Percentiles rank a stretch among this genome's conserved stretches.
Conservation (phyloP, 2,888 invertebrate genomes). For the Ochropacha duplaris region DNA sequence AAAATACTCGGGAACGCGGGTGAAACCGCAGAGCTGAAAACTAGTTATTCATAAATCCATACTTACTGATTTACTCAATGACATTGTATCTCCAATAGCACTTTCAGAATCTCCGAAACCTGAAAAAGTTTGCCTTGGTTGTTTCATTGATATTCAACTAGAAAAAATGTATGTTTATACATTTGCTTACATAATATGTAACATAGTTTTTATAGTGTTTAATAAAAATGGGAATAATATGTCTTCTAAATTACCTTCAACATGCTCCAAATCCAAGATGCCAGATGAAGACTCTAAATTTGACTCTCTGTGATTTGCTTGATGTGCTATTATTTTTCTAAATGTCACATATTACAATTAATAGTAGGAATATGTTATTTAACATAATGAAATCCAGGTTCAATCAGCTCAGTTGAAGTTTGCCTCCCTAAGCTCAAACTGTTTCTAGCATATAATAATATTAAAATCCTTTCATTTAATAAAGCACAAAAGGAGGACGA, state of each 20-base stretch:
- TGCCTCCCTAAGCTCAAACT: too few relatives aligned
- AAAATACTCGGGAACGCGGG: too few relatives aligned
- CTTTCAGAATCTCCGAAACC: constrained; percentile 65
- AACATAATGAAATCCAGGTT: too few relatives aligned
- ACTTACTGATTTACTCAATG: constrained; percentile 66
- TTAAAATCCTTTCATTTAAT: too few relatives aligned
- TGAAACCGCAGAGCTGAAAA: too few relatives aligned
- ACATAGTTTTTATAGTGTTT: too few relatives aligned
- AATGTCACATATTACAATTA: not conserved
- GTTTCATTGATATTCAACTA: not conserved
- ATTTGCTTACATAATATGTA: too few relatives aligned
- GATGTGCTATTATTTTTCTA: not conserved
- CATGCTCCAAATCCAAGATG: constrained; percentile 65
- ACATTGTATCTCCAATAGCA: constrained; percentile 29
- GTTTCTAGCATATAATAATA: too few relatives aligned
- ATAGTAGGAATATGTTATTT: not conserved
- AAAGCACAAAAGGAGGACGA: too few relatives aligned
- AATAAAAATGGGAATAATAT: constrained; percentile 10
- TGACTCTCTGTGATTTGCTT: constrained; percentile 33
- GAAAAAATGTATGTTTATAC: too few relatives aligned
- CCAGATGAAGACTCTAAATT: constrained; percentile 67
- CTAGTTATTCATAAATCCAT: constrained; percentile 3
- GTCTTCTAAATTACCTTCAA: constrained; percentile 51
- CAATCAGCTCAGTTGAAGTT: too few relatives aligned
- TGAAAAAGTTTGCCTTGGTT: constrained; percentile 20